These are phyloP conservation scores for Thaumatotibia leucotreta DNA, from an alignment of 1,140 invertebrate species.

Conservation along the genomic window DNA sequence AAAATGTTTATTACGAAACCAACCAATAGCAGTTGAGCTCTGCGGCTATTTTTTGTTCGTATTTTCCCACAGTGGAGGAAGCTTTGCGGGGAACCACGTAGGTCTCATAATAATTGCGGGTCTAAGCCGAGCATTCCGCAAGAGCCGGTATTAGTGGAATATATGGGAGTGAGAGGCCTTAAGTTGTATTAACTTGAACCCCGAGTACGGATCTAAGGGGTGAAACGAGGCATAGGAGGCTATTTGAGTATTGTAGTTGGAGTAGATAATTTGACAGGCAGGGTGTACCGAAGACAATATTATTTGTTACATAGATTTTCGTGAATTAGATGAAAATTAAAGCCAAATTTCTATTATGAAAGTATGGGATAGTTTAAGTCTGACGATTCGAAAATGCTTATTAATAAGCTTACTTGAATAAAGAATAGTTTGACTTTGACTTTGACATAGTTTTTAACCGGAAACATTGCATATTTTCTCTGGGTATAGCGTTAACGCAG, in stretches of 20 bases:
- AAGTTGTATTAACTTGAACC: conserved; percentile 11
- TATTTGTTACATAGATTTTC: too few relatives aligned
- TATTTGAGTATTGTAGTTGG: neutral
- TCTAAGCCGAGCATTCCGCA: neutral
- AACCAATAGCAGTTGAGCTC: neutral
- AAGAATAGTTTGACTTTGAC: too few relatives aligned
- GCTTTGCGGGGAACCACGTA: conserved; percentile 7
- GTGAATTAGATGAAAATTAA: too few relatives aligned
- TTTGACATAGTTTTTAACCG: too few relatives aligned
- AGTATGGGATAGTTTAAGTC: too few relatives aligned
- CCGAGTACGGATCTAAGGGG: neutral
- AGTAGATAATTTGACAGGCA: neutral
- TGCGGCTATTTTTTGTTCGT: neutral
- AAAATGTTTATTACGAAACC: neutral
- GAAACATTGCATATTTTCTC: too few relatives aligned
- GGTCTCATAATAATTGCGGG: conserved; percentile 12
- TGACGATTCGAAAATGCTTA: too few relatives aligned
- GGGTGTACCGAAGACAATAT: too few relatives aligned
- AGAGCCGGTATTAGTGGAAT: conserved; percentile 5
- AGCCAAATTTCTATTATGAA: too few relatives aligned
- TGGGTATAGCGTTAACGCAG: too few relatives aligned
- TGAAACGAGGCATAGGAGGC: neutral
- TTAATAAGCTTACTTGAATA: too few relatives aligned
- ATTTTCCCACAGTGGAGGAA: neutral
- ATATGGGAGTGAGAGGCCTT: conserved; percentile 11